A percentile compares a stretch with the other conserved stretches of the same genome.
Conservation (phyloP, 92 coral and sea anemone species). For the Meandrina meandrites region DNA sequence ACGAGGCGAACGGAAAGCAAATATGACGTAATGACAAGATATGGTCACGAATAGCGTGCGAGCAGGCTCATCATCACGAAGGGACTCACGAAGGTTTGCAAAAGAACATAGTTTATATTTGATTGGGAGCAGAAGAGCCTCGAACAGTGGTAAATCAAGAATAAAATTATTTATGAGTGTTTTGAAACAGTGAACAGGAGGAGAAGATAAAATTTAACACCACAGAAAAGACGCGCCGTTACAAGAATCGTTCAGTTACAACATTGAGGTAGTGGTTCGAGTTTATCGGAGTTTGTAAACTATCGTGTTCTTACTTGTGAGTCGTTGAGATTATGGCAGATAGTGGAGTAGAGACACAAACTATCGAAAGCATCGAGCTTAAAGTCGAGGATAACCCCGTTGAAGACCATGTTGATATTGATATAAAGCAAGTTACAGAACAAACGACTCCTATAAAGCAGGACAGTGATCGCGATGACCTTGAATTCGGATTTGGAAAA, state of each 20-base stretch:
- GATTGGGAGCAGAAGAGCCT: background rate
- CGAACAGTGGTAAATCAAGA: background rate
- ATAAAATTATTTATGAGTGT: background rate
- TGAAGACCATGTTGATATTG: constrained; percentile 29
- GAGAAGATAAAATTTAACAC: background rate
- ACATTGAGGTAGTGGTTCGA: background rate
- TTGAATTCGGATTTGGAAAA: constrained; percentile 6
- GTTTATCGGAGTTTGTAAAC: background rate
- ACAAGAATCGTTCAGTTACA: background rate
- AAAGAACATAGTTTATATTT: background rate
- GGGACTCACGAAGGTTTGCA: background rate
- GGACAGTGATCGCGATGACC: background rate
- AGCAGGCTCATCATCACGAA: too few relatives aligned
- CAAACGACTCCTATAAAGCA: constrained; percentile 19
- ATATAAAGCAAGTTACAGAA: constrained; percentile 32
- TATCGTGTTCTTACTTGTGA: background rate
- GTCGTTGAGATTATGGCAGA: background rate
- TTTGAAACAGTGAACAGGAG: background rate
- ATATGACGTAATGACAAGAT: background rate
- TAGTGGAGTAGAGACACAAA: constrained; percentile 23
- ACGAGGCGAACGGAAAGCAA: background rate
- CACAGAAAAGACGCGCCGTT: background rate
- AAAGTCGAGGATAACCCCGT: constrained; percentile 33
- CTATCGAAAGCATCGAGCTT: constrained; percentile 38
- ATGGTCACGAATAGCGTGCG: too few relatives aligned